These are phyloP conservation scores for Artemisiospiza belli DNA, from an alignment of 2,113 vertebrate genomes.

Conservation along the genomic window DNA sequence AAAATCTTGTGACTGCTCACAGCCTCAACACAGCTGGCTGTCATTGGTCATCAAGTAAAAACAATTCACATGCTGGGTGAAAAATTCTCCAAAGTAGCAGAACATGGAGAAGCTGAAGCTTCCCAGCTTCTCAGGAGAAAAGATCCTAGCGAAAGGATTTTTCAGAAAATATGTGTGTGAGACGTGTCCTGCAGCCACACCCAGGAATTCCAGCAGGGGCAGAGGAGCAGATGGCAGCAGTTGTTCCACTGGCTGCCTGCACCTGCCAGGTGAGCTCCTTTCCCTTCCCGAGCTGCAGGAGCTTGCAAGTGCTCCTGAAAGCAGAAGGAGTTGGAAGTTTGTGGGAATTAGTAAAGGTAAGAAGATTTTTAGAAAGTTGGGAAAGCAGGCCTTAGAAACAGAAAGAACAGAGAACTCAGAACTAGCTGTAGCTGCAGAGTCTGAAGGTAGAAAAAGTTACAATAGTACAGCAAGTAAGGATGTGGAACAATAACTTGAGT, in stretches of 20 bases:
- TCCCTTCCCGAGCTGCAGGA: neutral
- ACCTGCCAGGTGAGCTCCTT: constrained; percentile 24
- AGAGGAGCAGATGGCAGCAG: constrained; percentile 51
- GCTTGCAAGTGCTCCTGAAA: constrained; percentile 11
- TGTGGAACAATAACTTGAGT: neutral
- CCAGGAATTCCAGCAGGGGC: neutral
- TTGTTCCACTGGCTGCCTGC: constrained; percentile 12
- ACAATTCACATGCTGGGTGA: no score
- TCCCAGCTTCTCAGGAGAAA: no score
- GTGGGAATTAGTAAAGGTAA: neutral
- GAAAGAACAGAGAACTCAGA: neutral
- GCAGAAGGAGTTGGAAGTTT: neutral
- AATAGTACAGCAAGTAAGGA: neutral
- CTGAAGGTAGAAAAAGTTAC: neutral
- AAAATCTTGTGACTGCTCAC: no score
- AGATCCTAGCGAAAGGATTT: no score
- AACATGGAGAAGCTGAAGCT: no score
- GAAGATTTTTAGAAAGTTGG: neutral
- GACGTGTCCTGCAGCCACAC: neutral
- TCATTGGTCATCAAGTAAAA: no score
- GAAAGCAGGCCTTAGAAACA: neutral
- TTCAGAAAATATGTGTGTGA: no score
- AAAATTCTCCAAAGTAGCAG: no score
- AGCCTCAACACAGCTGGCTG: no score
- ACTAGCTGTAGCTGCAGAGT: neutral